Evolutionary conservation across 37 sponge, comb jelly and placozoan genomes (phyloP), one percentile per base, ranked within the genome.

Genomic region (Chondrosia reniformis): DNA sequence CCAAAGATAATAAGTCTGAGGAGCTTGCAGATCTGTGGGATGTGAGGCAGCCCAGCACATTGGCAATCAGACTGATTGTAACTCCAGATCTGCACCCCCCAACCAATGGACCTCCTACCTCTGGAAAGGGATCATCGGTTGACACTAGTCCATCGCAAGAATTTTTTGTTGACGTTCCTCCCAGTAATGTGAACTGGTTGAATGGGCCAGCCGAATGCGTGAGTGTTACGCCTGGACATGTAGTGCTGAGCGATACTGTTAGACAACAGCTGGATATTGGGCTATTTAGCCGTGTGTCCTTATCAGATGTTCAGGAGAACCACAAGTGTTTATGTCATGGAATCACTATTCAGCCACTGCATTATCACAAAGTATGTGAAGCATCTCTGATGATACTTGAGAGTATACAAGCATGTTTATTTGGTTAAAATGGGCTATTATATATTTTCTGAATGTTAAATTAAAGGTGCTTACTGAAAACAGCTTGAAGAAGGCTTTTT

Each of bases 201-300:
- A 7, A 41, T 3, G n/a, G 1, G 72, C 24, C 19, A 34, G 17
- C 72, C n/a, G 38, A 36, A 13, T 69, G 72, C 22, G 42, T 44
- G 44, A 6, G 41, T 7, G 56, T 87, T 25, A 45, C 43, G 19
- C 79, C 88, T 19, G 90, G 90, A 33, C 94, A 93, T 46, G 55
- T 93, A 24, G 79, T 93, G 52, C 66, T 89, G 78, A 85, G 89
- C 59, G 82, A 86, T 34, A 3, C 73, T 30, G 80, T 86, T 3
- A 75, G 88, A 13, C 90, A 76, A 39, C 87, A 86, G 78, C 77
- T 93, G 57, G 45, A 78, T 3, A 46, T 79, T 12, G 43, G 49
- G 28, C 46, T 45, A 30, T 81, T 66, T 61, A 80, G 85, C 15
- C 63, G 40, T 5, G 81, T 93, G 37, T 46, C 21, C 24, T 27